phyloP scores from a whole-genome alignment of 2,113 vertebrate species.

The Oreochromis niloticus region DNA sequence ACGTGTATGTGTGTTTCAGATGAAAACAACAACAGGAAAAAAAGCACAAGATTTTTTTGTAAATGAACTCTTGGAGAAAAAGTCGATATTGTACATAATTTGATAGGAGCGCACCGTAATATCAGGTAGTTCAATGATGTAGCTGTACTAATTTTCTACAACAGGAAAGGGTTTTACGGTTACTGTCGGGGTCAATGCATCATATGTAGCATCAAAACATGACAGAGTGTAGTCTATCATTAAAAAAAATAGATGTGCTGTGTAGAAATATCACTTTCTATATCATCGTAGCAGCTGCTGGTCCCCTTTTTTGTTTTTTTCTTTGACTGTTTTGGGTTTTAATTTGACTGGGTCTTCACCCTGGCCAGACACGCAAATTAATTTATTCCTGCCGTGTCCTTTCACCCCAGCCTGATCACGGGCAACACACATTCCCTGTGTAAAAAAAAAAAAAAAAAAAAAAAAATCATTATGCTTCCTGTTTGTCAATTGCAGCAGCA shows the following conservation, averaged over 20 bases:
- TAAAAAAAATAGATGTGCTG: background rate
- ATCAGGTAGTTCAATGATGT: constrained; percentile 69
- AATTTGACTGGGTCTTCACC: background rate
- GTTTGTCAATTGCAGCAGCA: background rate
- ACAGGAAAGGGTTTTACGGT: constrained; percentile 15
- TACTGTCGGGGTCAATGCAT: constrained; percentile 36
- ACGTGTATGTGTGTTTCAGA: constrained; percentile 22
- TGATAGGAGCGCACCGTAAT: constrained; percentile 22
- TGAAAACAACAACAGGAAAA: background rate
- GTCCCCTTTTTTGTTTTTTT: background rate
- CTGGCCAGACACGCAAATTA: background rate
- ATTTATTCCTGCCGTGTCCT: background rate
- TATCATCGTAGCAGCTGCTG: constrained; percentile 40
- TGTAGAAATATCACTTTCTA: constrained; percentile 1
- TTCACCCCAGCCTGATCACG: background rate
- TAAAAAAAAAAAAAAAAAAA: background rate
- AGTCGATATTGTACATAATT: constrained; percentile 47
- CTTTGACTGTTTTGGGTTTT: background rate
- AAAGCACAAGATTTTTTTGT: constrained; percentile 70
- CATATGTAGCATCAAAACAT: constrained; percentile 69
- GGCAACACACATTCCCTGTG: background rate
- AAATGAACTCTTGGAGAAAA: constrained; percentile 9
- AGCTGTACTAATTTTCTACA: constrained; percentile 61
- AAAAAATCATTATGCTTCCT: background rate
- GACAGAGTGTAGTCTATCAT: constrained; percentile 47